Base-by-base conservation (phyloP, 2,888 invertebrate species). In the Drosophila mimica region DNA sequence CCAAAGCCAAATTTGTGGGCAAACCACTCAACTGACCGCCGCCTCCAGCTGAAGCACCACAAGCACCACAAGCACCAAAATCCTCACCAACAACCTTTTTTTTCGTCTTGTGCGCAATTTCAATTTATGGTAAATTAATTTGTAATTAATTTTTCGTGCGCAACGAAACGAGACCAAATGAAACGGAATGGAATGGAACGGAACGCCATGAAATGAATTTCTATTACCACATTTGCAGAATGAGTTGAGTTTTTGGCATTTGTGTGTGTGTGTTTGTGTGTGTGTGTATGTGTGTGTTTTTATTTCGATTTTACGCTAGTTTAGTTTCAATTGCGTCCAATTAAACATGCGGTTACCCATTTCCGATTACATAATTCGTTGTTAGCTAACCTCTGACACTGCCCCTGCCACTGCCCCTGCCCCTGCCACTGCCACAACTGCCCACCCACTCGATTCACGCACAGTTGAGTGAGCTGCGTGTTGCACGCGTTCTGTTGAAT, bases 61-160 rank as follows among this genome's bases (percentile, higher is more conserved):
- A 43, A 34, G 17, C 40, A 40, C 38, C 43, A 43, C 43, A 4
- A 9, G 15, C 28, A 7, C 56, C 38, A 30, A 15, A 25, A 25
- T 1, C 56, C 9, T 17, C 49, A 9, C 17, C 49, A 25, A 13
- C 28, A 30, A 38, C n/a, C 38, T 30, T 25, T n/a, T 56, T 31
- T 15, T 46, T 54, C 48, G 66, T 53, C 51, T 65, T 62, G 65
- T 52, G 54, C 54, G 63, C 67, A 71, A 69, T 75, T 79, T 71
- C 79, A 83, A 88, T 88, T 88, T 86, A 88, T 88, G 90, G 89
- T 90, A 89, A 90, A 89, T 91, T 89, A 89, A 89, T 91, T 88
- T 89, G 82, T 88, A 89, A 89, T 91, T 91, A 91, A 88, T 89
- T 89, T 91, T 80, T 78, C 73, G 71, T 69, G 73, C 54, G 43